Percentiles rank a stretch among this genome's conserved stretches.
Evolutionary conservation across 1,140 invertebrate genomes (phyloP).

Genomic region (Laupala kohalensis): DNA sequence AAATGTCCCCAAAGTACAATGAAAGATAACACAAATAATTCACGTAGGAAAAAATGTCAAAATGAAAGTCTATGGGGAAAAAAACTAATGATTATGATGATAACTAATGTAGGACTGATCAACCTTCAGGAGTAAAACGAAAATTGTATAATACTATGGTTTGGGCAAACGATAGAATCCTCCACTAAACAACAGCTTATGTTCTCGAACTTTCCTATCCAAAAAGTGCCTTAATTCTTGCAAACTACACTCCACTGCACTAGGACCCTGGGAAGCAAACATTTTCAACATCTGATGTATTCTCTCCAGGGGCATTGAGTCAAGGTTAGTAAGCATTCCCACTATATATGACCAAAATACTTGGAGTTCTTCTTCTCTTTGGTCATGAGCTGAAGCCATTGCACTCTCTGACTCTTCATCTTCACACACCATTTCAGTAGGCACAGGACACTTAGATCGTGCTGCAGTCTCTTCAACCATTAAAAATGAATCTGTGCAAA

Average conservation of each 20-base stretch:
- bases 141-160: conserved; percentile 20
- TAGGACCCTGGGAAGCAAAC: conserved; percentile 77
- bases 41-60: no score
- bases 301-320: conserved; percentile 79
- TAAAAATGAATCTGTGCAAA: conserved; percentile 55
- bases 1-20: no score
- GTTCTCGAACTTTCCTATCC: conserved; percentile 83
- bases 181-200: conserved; percentile 69
- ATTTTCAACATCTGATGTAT: conserved; percentile 96
- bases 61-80: no score
- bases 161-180: conserved; percentile 81
- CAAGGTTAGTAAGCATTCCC: conserved; percentile 91
- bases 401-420: conserved; percentile 87
- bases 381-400: conserved; percentile 84
- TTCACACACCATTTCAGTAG: conserved; percentile 58
- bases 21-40: no score
- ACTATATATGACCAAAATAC: conserved; percentile 93
- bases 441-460: conserved; percentile 30
- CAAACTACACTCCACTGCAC: conserved; percentile 71
- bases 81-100: no score
- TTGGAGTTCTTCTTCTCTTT: conserved; percentile 85
- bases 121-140: no score
- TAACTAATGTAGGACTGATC: no score
- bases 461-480: conserved; percentile 57
- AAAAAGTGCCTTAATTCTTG: conserved; percentile 80